A percentile compares a stretch with the other conserved stretches of the same genome.
Conservation (phyloP, 1,140 invertebrate species). For the Lutraria rhynchaena region DNA sequence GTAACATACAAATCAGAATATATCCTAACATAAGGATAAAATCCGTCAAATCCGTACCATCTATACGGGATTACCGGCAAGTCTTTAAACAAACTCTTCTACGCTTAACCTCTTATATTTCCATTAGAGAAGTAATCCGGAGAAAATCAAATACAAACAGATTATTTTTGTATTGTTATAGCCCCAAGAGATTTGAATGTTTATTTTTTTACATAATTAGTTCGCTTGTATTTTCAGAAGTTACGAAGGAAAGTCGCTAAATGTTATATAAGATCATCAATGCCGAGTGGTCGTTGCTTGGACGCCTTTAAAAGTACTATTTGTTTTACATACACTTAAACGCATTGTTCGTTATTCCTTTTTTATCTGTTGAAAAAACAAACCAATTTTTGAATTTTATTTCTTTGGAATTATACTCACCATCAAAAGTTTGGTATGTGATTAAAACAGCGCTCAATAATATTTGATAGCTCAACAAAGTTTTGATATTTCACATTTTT, state of each 20-base stretch:
- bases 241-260: slow-evolving; percentile 7
- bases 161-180: slow-evolving; percentile 36
- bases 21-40: slow-evolving; percentile 17
- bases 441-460: too few species aligned
- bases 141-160: slow-evolving; percentile 18
- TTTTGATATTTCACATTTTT: too few species aligned
- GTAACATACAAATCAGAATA: slow-evolving; percentile 29
- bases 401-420: too few species aligned
- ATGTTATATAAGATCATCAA: slow-evolving; percentile 4
- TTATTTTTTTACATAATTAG: slow-evolving; percentile 44
- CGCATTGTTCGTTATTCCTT: too few species aligned
- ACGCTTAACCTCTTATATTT: slow-evolving; percentile 43
- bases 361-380: too few species aligned
- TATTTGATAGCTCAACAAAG: too few species aligned
- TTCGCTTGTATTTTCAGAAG: not conserved
- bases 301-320: too few species aligned
- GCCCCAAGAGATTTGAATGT: slow-evolving; percentile 14
- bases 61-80: slow-evolving; percentile 36
- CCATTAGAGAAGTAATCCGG: slow-evolving; percentile 47
- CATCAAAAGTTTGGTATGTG: too few species aligned
- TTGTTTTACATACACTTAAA: too few species aligned
- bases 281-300: too few species aligned
- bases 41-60: slow-evolving; percentile 35
- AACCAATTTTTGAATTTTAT: too few species aligned
- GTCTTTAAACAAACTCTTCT: slow-evolving; percentile 46